Evolutionary conservation across 2,888 invertebrate species (phyloP).

Genomic region (Zootermopsis nevadensis): DNA sequence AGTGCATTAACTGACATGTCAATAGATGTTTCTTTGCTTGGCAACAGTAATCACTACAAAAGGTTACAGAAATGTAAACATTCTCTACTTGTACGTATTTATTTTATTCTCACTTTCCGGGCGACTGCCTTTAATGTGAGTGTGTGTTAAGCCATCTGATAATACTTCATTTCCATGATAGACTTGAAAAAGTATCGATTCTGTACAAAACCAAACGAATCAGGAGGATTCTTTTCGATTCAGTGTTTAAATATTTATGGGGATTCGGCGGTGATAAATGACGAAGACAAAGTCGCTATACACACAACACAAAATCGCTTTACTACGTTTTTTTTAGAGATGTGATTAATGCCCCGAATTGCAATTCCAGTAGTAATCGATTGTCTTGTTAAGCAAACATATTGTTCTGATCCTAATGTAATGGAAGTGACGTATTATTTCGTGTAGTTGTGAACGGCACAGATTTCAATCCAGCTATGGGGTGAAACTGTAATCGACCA

Average conservation of each 20-base stretch:
- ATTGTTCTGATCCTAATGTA: not conserved
- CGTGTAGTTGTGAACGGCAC: not conserved
- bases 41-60: no score
- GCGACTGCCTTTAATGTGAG: not conserved
- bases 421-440: not conserved
- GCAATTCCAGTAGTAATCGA: not conserved
- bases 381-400: constrained; percentile 15
- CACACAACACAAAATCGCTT: not conserved
- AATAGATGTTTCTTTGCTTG: no score
- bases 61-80: no score
- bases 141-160: not conserved
- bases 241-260: not conserved
- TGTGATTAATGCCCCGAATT: not conserved
- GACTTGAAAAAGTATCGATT: not conserved
- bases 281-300: not conserved
- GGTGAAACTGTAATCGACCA: no score
- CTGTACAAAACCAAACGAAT: not conserved
- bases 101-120: not conserved
- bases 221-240: not conserved
- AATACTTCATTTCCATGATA: not conserved
- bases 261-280: not conserved
- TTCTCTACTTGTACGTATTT: not conserved
- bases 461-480: not conserved
- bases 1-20: no score
- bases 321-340: not conserved